Percentiles rank a stretch among this genome's conserved stretches.
phyloP scores from a whole-genome alignment of 2,113 vertebrate genomes.

The Gorsachius goisagi region DNA sequence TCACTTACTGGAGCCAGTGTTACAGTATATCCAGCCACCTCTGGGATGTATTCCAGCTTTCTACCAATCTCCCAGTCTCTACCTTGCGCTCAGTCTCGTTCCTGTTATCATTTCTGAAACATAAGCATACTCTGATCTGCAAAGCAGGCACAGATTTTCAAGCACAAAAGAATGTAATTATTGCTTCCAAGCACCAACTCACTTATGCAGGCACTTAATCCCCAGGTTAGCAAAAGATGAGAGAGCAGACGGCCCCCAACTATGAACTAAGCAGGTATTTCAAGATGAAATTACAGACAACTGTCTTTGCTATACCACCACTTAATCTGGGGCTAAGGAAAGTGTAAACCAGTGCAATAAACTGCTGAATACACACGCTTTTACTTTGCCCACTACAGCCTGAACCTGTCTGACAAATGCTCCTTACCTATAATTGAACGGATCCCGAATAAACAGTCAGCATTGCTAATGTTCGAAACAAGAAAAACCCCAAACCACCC shows the following conservation, averaged over 20 bases:
- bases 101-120: not conserved
- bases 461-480: not conserved
- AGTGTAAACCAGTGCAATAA: not conserved
- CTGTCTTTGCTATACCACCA: not conserved
- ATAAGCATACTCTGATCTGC: not conserved
- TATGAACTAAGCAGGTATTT: not conserved
- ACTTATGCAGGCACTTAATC: not conserved
- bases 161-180: not conserved
- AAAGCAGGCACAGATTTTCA: not conserved
- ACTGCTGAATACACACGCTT: not conserved
- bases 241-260: not conserved
- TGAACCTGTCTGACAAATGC: not conserved
- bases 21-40: not conserved
- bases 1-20: not conserved
- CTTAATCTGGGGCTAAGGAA: not conserved
- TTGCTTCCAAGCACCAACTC: not conserved
- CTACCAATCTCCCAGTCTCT: not conserved
- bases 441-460: not conserved
- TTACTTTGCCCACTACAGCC: not conserved
- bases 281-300: not conserved
- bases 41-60: not conserved
- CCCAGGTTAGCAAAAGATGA: not conserved
- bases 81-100: not conserved
- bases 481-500: not conserved
- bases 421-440: rapidly evolving